Evolutionary conservation across 2,888 invertebrate species (phyloP).

Genomic region (Tanaodytes sp.): DNA sequence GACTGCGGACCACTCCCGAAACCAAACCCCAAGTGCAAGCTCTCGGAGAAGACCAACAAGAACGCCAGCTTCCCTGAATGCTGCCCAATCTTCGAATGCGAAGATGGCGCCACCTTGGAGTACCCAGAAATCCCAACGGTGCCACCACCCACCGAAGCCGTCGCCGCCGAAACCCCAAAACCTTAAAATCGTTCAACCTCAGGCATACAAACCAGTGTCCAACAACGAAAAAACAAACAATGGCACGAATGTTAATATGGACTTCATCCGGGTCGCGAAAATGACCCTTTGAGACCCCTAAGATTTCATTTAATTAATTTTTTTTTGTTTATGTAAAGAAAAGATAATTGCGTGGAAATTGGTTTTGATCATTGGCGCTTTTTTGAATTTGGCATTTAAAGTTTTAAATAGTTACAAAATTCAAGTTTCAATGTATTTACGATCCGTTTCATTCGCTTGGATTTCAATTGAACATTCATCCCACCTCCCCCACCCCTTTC

Average conservation of each 20-base stretch:
- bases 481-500: too few species aligned
- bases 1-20: constrained; percentile 92
- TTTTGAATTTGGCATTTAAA: too few species aligned
- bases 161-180: constrained; percentile 59
- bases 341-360: too few species aligned
- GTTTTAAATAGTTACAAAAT: too few species aligned
- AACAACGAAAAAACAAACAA: too few species aligned
- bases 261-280: constrained; percentile 19
- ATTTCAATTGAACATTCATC: too few species aligned
- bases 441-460: too few species aligned
- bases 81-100: constrained; percentile 89
- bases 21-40: constrained; percentile 90
- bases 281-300: constrained; percentile 25
- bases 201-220: too few species aligned
- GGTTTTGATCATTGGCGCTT: too few species aligned
- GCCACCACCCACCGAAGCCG: constrained; percentile 72
- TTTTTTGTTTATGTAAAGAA: too few species aligned
- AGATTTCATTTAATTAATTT: constrained; percentile 43
- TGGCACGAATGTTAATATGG: constrained; percentile 14
- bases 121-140: constrained; percentile 85
- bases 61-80: constrained; percentile 90
- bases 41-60: constrained; percentile 91
- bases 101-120: constrained; percentile 87
- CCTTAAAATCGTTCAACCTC: constrained; percentile 39
- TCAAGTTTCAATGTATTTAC: too few species aligned